Conservation (phyloP, 2,113 vertebrate species). For the Thunnus thynnus region DNA sequence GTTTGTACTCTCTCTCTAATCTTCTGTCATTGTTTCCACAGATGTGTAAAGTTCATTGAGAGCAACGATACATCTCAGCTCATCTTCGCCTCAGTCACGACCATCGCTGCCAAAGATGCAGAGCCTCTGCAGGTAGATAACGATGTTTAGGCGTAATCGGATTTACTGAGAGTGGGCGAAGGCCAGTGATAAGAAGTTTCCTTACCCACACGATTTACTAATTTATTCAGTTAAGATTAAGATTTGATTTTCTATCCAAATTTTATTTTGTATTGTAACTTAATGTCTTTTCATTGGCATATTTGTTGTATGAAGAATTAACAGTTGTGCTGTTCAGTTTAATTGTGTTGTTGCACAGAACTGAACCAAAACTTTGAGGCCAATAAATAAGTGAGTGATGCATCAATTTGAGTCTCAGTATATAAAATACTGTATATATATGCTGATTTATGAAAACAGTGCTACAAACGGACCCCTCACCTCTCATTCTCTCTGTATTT, state of each 20-base stretch:
- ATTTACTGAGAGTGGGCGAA: background rate
- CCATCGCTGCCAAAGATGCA: slow-evolving; percentile 94
- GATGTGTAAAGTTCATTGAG: slow-evolving; percentile 96
- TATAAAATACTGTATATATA: too few species aligned
- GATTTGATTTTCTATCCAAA: too few species aligned
- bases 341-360: too few species aligned
- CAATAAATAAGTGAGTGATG: too few species aligned
- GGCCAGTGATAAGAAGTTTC: background rate
- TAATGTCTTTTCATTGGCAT: too few species aligned
- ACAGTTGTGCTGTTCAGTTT: too few species aligned
- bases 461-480: background rate
- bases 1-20: background rate
- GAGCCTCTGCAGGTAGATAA: slow-evolving; percentile 89
- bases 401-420: too few species aligned
- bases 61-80: slow-evolving; percentile 94
- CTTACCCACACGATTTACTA: background rate
- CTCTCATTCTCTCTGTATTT: background rate
- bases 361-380: too few species aligned
- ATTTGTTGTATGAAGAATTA: too few species aligned
- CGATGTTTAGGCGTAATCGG: too few species aligned
- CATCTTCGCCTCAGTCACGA: slow-evolving; percentile 93
- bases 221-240: background rate
- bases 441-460: background rate
- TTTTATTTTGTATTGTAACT: too few species aligned
- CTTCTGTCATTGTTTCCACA: slow-evolving; percentile 64